Evolutionary conservation across 2,113 vertebrate genomes (phyloP), one percentile per base, ranked within the genome.

Genomic region (Ammodytes marinus): DNA sequence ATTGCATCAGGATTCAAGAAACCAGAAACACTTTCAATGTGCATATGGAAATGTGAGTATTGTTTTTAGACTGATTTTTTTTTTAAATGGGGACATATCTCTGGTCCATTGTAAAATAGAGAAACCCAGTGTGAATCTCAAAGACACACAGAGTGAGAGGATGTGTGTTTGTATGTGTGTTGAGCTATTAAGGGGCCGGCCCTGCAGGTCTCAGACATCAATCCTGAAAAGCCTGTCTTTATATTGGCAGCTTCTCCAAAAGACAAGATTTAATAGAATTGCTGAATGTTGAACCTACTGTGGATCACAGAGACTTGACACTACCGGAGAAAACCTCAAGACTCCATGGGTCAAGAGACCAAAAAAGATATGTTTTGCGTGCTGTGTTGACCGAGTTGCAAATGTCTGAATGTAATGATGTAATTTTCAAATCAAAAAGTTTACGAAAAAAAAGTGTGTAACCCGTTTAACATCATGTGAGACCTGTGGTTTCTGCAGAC

Each of bases 271-370:
- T 87, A 86, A 89, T 93, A 40, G 71, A 89, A 89, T 42, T 43
- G 68, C 15, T 27, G 12, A 78, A 74, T 80, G 72, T 86, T 88
- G 77, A 73, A 86, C 75, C 75, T 78, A 70, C 42, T 49, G 78
- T 74, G 86, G 90, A 93, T 93, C 91, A 92, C 88, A 91, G 75
- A 79, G 84, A 82, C 69, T 87, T 80, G 77, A 88, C 72, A 75
- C n/a, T n/a, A n/a, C n/a, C n/a, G n/a, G n/a, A n/a, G n/a, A n/a
- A n/a, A 86, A 61, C 50, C 54, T 82, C 57, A 78, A 35, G 58
- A 77, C 17, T 85, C 64, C 50, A 47, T 52, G 14, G 87, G 59
- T 71, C 46, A 40, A 55, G 8, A 17, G 40, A 55, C 50, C 37
- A 1, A 19, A 73, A 69, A 46, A 37, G 8, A 37, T 49, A 11